Evolutionary conservation across 2,888 invertebrate species (phyloP).

Genomic region (Clivina fossor): DNA sequence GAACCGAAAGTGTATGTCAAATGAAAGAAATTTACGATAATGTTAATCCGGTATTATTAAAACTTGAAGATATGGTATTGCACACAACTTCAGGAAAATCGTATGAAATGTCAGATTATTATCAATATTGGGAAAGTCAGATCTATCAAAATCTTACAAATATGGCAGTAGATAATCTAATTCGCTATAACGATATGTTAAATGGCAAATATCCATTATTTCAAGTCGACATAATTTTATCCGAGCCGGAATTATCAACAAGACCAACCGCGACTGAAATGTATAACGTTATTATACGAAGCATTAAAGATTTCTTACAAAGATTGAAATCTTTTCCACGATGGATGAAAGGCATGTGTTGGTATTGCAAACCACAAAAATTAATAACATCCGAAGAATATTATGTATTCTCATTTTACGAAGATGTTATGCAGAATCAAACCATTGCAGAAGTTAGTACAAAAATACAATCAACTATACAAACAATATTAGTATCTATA

Average conservation of each 20-base stretch:
- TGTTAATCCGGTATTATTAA: conserved; percentile 78
- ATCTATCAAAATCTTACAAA: conserved; percentile 70
- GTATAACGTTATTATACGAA: conserved; percentile 73
- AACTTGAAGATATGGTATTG: conserved; percentile 81
- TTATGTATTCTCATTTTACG: conserved; percentile 74
- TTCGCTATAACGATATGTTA: conserved; percentile 65
- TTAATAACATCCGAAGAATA: conserved; percentile 61
- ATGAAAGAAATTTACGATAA: conserved; percentile 76
- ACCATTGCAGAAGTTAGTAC: conserved; percentile 68
- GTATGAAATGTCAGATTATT: conserved; percentile 73
- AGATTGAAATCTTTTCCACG: conserved; percentile 75
- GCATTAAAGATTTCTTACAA: conserved; percentile 75
- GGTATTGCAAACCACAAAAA: conserved; percentile 67
- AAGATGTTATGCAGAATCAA: conserved; percentile 73
- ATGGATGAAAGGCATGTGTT: conserved; percentile 84
- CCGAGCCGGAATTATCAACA: conserved; percentile 74
- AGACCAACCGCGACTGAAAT: conserved; percentile 76
- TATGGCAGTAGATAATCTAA: conserved; percentile 70
- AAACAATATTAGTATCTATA: conserved; percentile 66
- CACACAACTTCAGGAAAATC: conserved; percentile 77
- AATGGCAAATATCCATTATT: conserved; percentile 65
- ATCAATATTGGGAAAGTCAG: conserved; percentile 79
- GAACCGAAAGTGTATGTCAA: conserved; percentile 67
- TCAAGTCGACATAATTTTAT: conserved; percentile 75
- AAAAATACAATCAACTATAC: conserved; percentile 68